Conservation (phyloP, 1,140 invertebrate genomes). For the Mamestra configurata region DNA sequence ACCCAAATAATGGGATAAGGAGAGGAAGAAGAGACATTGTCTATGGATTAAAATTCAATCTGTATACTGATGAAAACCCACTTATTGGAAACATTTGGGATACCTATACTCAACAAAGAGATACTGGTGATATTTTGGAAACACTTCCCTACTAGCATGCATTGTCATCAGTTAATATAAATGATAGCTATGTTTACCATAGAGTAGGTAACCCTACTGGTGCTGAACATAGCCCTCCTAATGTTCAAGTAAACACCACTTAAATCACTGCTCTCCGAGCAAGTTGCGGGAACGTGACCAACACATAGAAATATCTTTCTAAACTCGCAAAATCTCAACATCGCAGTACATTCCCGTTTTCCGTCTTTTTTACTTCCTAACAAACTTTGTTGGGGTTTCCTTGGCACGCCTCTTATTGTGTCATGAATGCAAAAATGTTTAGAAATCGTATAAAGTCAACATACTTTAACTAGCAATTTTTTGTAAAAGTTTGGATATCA, state of each 20-base stretch:
- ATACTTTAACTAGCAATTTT: neutral
- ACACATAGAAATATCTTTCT: constrained; percentile 41
- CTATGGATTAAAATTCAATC: too few relatives aligned
- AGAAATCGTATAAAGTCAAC: constrained; percentile 3
- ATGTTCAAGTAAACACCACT: constrained; percentile 38
- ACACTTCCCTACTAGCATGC: too few relatives aligned
- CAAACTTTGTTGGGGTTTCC: constrained; percentile 48
- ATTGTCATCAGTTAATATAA: too few relatives aligned
- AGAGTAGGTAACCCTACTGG: neutral
- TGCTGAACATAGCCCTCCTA: constrained; percentile 9
- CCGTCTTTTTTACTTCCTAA: constrained; percentile 51
- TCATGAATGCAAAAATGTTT: constrained; percentile 22
- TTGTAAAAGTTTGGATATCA: neutral
- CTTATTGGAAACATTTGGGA: too few relatives aligned
- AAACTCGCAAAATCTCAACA: constrained; percentile 44
- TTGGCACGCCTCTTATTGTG: constrained; percentile 41
- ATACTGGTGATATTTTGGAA: too few relatives aligned
- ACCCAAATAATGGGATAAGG: too few relatives aligned
- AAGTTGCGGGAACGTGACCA: constrained; percentile 17
- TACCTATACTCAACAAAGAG: too few relatives aligned
- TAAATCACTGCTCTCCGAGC: constrained; percentile 26
- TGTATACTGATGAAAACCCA: too few relatives aligned
- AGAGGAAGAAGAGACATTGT: too few relatives aligned
- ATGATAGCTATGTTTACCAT: neutral
- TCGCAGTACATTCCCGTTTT: constrained; percentile 38